phyloP scores from a whole-genome alignment of 37 sponge, comb jelly and placozoan species.

The Geodia barretti region DNA sequence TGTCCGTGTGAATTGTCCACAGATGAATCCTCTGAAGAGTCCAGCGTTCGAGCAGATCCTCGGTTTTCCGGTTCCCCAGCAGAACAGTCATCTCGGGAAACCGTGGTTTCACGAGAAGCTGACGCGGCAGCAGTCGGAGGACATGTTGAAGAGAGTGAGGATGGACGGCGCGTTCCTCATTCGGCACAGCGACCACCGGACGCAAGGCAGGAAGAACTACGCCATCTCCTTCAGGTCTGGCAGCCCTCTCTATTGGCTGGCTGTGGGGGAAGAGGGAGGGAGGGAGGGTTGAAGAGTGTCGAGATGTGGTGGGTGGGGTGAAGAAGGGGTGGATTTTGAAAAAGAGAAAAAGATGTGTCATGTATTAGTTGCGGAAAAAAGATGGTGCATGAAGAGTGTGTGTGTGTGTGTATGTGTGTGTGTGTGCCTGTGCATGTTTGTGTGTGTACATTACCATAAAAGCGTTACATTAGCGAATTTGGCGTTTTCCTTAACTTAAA shows the following conservation, averaged over 20 bases:
- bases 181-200: constrained; percentile 49
- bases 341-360: not conserved
- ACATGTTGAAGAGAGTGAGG: constrained; percentile 87
- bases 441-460: not conserved
- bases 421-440: too few relatives aligned
- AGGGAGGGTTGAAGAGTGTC: not conserved
- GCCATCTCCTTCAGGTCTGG: constrained; percentile 91
- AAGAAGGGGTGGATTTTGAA: not conserved
- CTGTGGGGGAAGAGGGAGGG: not conserved
- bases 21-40: constrained; percentile 76
- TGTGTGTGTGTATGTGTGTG: too few relatives aligned
- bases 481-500: not conserved
- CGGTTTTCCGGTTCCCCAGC: constrained; percentile 67
- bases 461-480: not conserved
- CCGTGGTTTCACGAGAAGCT: constrained; percentile 87
- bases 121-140: constrained; percentile 81
- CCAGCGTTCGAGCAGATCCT: constrained; percentile 87
- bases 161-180: constrained; percentile 98
- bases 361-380: not conserved
- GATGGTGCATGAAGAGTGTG: too few relatives aligned
- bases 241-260: too few relatives aligned
- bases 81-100: constrained; percentile 64
- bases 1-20: too few relatives aligned
- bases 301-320: not conserved
- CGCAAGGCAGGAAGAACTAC: constrained; percentile 35